phyloP scores from a whole-genome alignment of 2,113 vertebrate species.

The Calidris pugnax region DNA sequence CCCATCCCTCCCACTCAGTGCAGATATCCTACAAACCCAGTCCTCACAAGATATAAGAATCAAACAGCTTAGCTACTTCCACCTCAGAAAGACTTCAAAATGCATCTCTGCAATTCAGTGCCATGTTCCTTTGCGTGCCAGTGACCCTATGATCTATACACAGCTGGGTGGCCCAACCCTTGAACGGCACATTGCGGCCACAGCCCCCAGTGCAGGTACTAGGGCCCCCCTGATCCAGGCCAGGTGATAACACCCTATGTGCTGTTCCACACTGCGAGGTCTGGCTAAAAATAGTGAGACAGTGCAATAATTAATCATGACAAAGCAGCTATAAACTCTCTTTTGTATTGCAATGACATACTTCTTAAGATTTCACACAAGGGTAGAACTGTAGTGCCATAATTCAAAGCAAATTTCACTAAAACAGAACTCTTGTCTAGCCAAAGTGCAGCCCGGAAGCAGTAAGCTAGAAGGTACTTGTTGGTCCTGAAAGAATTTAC shows the following conservation, averaged over 20 bases:
- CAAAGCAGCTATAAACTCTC: not conserved
- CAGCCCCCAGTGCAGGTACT: not conserved
- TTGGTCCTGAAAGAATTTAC: not conserved
- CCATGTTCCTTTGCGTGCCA: not conserved
- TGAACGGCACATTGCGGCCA: not conserved
- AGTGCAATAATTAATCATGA: not conserved
- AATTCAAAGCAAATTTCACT: not conserved
- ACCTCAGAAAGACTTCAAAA: not conserved
- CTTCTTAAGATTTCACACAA: not conserved
- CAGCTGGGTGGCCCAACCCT: not conserved
- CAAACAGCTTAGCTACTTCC: not conserved
- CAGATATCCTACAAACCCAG: not conserved
- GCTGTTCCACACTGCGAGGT: not conserved
- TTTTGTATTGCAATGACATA: not conserved
- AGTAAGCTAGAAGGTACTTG: not conserved
- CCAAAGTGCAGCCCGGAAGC: not conserved
- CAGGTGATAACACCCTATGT: not conserved
- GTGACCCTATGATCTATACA: not conserved
- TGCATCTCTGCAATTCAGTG: not conserved
- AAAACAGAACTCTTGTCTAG: not conserved
- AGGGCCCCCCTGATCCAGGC: not conserved
- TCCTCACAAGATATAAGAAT: not conserved
- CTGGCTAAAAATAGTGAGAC: not conserved
- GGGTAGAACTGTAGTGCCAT: not conserved
- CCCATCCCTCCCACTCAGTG: accelerated